Evolutionary conservation across 2,797 vertebrate genomes (phyloP).

Genomic region (Pygocentrus nattereri): DNA sequence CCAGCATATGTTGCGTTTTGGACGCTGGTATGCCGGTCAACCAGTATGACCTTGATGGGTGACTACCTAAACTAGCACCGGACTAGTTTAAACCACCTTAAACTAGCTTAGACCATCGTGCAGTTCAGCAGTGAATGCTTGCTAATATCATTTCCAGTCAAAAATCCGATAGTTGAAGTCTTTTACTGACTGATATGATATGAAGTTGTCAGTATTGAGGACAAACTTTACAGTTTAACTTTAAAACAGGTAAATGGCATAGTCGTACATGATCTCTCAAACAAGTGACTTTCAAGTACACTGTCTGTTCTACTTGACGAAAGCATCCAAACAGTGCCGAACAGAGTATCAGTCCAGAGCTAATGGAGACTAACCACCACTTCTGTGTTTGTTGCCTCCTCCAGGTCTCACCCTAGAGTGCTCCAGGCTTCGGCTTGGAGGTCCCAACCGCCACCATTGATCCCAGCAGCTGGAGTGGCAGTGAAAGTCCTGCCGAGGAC

Average conservation of each 20-base stretch:
- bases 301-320: not conserved
- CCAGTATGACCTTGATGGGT: too few relatives aligned
- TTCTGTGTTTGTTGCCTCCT: constrained; percentile 69
- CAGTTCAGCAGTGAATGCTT: too few relatives aligned
- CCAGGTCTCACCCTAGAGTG: constrained; percentile 91
- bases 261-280: not conserved
- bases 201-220: too few relatives aligned
- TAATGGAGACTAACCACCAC: constrained; percentile 1
- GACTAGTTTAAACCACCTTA: too few relatives aligned
- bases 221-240: too few relatives aligned
- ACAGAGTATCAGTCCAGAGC: constrained; percentile 38
- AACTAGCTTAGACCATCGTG: too few relatives aligned
- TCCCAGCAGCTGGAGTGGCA: constrained; percentile 99
- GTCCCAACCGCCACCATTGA: constrained; percentile 93
- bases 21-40: too few relatives aligned
- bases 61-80: too few relatives aligned
- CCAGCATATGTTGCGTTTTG: too few relatives aligned
- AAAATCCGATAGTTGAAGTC: too few relatives aligned
- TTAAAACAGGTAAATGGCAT: not conserved
- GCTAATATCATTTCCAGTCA: too few relatives aligned
- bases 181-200: too few relatives aligned
- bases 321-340: not conserved
- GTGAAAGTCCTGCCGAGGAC: constrained; percentile 98
- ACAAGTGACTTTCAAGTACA: not conserved
- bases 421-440: constrained; percentile 96